Evolutionary conservation across 2,113 vertebrate species (phyloP), one percentile per base, ranked within the genome.

Genomic region (Pseudorhombus dupliciocellatus): DNA sequence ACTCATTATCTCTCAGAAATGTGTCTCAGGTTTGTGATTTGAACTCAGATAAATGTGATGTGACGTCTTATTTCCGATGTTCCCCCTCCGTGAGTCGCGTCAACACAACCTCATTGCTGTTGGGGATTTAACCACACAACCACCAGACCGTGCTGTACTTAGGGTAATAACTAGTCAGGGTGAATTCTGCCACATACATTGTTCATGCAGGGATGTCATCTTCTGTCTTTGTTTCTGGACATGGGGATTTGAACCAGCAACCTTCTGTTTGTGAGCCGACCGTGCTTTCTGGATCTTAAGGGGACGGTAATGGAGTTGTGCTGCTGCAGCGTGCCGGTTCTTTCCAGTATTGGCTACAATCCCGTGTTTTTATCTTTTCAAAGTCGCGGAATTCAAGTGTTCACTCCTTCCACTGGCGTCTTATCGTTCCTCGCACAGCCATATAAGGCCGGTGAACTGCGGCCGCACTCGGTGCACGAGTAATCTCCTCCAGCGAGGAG

Each of bases 401-500:
- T 58, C 20, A 0, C 44, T 68, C n/a, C 66, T 78, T n/a, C 26
- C 44, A 44, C 53, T 6, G 30, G 5, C 4, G 7, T 61, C 34
- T 68, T 4, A 1, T 12, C 1, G n/a, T 10, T 18, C 28, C 61
- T 71, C 51, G 60, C 53, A 0, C 37, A 46, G 51, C 75, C 73
- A 15, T 65, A 40, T 54, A 42, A 63, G 40, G 54, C 28, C 18
- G 7, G 18, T 51, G 37, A 84, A 82, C 62, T 67, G 58, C 58
- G 65, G 52, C 20, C 31, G 8, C 7, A 16, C 52, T 25, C 65
- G 7, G 22, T 53, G 58, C 69, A 61, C 37, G 25, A 37, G 63
- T 84, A 81, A 85, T 84, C 83, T 79, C 4, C 63, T 81, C 1
- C 20, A 69, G 64, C n/a, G 14, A 72, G 83, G 63, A 80, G 73